These are phyloP conservation scores for Pogona vitticeps DNA, from an alignment of 2,113 vertebrate species.

Conservation along the genomic window DNA sequence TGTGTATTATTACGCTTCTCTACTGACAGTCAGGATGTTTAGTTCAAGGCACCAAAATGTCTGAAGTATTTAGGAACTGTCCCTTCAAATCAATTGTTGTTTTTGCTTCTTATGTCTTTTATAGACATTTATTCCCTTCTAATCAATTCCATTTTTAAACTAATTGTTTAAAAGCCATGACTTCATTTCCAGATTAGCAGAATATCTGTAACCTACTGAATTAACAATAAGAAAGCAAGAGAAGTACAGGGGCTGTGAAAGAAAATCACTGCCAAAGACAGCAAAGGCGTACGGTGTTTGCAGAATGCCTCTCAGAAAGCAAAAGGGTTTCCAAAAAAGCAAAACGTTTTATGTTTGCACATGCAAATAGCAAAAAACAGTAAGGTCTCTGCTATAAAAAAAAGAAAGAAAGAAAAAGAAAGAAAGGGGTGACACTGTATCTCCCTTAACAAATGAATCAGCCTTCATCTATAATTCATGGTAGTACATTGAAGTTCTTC, in stretches of 20 bases:
- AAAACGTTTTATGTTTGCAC: conserved; percentile 44
- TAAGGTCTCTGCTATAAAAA: conserved; percentile 56
- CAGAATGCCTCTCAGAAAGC: conserved; percentile 35
- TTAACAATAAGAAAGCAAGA: conserved; percentile 40
- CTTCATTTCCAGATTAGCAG: conserved; percentile 67
- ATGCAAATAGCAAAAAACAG: conserved; percentile 55
- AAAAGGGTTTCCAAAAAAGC: conserved; percentile 53
- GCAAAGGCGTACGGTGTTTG: conserved; percentile 41
- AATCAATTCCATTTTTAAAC: conserved; percentile 81
- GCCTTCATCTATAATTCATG: conserved; percentile 89
- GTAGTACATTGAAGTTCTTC: conserved; percentile 80
- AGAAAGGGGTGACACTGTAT: conserved; percentile 45
- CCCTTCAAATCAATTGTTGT: conserved; percentile 78
- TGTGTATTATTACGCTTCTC: conserved; percentile 68
- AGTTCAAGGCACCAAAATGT: conserved; percentile 83
- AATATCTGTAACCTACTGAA: conserved; percentile 53
- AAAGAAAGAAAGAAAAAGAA: background rate
- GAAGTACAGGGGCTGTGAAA: background rate
- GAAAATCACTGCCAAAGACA: conserved; percentile 14
- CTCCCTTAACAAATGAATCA: conserved; percentile 70
- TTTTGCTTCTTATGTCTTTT: conserved; percentile 66
- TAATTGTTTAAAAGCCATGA: conserved; percentile 81
- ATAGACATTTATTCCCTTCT: conserved; percentile 65
- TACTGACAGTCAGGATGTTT: conserved; percentile 76
- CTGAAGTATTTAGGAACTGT: conserved; percentile 81